These are phyloP conservation scores for Megalopta genalis DNA, from an alignment of 1,140 invertebrate species.

Conservation along the genomic window DNA sequence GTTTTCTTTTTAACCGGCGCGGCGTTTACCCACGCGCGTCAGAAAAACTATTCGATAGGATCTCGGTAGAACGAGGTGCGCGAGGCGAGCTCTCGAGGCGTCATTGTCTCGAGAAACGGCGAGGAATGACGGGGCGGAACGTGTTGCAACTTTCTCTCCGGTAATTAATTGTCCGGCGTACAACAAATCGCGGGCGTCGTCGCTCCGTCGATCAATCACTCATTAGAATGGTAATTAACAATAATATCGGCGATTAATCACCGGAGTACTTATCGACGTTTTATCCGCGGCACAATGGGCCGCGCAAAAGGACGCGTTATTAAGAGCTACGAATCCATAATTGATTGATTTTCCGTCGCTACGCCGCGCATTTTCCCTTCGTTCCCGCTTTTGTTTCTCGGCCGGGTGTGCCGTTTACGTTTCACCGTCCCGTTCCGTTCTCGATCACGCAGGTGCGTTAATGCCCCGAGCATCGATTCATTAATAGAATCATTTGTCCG, in stretches of 20 bases:
- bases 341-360: conserved; percentile 24
- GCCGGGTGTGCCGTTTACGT: neutral
- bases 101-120: neutral
- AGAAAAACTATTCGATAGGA: neutral
- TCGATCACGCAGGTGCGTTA: conserved; percentile 18
- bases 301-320: conserved; percentile 26
- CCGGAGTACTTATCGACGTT: conserved; percentile 39
- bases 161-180: conserved; percentile 40
- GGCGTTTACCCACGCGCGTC: conserved; percentile 2
- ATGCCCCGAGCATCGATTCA: conserved; percentile 13
- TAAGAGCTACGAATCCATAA: conserved; percentile 33
- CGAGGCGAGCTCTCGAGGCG: neutral
- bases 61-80: neutral
- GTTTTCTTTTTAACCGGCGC: neutral
- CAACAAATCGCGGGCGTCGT: conserved; percentile 44
- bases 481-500: conserved; percentile 43
- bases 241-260: conserved; percentile 44
- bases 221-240: conserved; percentile 45
- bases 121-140: conserved; percentile 4
- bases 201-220: conserved; percentile 43
- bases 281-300: neutral
- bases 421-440: neutral
- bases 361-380: too few relatives aligned
- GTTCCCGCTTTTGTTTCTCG: too few relatives aligned
- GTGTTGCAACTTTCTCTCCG: neutral